Evolutionary conservation across 1,140 invertebrate species (phyloP).

Genomic region (Meteorus sp.): DNA sequence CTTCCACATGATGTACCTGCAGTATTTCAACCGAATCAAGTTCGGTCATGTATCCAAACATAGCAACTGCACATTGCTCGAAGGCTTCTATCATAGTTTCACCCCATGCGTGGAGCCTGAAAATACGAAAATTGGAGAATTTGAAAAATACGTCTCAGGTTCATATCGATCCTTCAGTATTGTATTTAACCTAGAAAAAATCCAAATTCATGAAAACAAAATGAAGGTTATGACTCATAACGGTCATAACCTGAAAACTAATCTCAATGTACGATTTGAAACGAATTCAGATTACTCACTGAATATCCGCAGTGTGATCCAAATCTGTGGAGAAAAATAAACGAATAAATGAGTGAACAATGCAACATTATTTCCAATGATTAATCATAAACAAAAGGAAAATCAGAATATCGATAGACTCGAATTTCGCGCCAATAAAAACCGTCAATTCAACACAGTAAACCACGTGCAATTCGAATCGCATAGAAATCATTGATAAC

Average conservation of each 20-base stretch:
- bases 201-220: too few relatives aligned
- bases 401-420: too few relatives aligned
- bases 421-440: too few relatives aligned
- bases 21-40: constrained; percentile 82
- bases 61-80: constrained; percentile 92
- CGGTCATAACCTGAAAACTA: constrained; percentile 26
- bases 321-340: constrained; percentile 71
- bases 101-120: constrained; percentile 91
- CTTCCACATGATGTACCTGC: constrained; percentile 79
- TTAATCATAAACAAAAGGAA: not conserved
- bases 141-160: constrained; percentile 6
- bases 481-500: too few relatives aligned
- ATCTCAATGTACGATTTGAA: not conserved
- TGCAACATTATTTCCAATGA: not conserved
- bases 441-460: too few relatives aligned
- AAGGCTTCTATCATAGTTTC: constrained; percentile 85
- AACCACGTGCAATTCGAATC: too few relatives aligned
- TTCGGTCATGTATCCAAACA: constrained; percentile 98
- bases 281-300: constrained; percentile 70
- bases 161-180: too few relatives aligned
- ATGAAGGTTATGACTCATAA: constrained; percentile 46
- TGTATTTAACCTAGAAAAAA: too few relatives aligned
- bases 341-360: constrained; percentile 22
- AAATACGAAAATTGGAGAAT: constrained; percentile 4
- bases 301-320: constrained; percentile 96